phyloP scores from a whole-genome alignment of 2,888 invertebrate genomes.

The Andrena bicolor region DNA sequence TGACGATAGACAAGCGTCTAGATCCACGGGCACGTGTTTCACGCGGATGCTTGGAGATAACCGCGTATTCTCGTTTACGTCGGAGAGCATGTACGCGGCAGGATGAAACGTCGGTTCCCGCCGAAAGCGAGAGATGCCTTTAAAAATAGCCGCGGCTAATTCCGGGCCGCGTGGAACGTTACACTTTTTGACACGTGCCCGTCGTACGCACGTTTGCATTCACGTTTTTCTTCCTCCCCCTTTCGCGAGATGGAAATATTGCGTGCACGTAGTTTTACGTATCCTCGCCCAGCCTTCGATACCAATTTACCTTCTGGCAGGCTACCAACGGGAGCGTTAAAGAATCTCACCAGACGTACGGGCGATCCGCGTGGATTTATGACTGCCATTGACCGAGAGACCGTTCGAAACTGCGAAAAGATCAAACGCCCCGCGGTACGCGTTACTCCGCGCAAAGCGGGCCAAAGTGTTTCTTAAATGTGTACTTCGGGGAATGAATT shows the following conservation, averaged over 20 bases:
- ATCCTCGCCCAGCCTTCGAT: neutral
- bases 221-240: neutral
- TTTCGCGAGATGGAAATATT: neutral
- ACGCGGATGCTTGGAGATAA: neutral
- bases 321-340: slow-evolving; percentile 10
- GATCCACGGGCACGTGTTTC: slow-evolving; percentile 31
- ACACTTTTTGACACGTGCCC: neutral
- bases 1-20: neutral
- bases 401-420: neutral
- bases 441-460: neutral
- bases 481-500: neutral
- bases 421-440: neutral
- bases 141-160: slow-evolving; percentile 50
- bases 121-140: slow-evolving; percentile 1
- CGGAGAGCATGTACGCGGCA: neutral
- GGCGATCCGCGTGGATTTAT: slow-evolving; percentile 8
- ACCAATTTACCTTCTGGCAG: slow-evolving; percentile 37
- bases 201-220: neutral
- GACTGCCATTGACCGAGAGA: neutral
- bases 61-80: slow-evolving; percentile 2
- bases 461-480: neutral
- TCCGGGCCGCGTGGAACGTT: slow-evolving; percentile 20
- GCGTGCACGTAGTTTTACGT: neutral
- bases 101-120: neutral
- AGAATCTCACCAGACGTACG: slow-evolving; percentile 22